Conservation (phyloP, 1,140 invertebrate genomes). For the Zelostemma sp. region DNA sequence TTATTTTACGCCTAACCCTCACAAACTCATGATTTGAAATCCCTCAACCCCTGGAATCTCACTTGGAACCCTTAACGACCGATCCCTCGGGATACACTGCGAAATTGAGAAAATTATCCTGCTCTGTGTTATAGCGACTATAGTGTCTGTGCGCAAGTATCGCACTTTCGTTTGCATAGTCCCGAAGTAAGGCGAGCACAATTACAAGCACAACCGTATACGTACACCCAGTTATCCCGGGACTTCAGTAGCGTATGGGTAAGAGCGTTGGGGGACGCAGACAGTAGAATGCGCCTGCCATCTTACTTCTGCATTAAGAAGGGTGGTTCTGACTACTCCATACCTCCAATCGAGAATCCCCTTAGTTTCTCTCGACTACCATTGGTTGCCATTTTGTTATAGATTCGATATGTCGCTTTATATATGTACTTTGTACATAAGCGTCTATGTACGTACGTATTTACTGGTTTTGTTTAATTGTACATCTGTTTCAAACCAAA, state of each 20-base stretch:
- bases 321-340: constrained; percentile 56
- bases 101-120: constrained; percentile 71
- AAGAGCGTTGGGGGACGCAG: constrained; percentile 41
- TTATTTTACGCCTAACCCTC: constrained; percentile 67
- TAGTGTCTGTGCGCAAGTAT: constrained; percentile 54
- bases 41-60: constrained; percentile 65
- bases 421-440: constrained; percentile 28
- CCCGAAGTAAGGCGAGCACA: constrained; percentile 45
- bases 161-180: constrained; percentile 52
- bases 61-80: constrained; percentile 67
- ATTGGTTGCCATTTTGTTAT: constrained; percentile 52
- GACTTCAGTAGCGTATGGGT: constrained; percentile 35
- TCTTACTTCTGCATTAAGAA: constrained; percentile 68
- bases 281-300: constrained; percentile 54
- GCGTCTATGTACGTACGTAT: constrained; percentile 19
- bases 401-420: constrained; percentile 47
- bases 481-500: not conserved
- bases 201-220: constrained; percentile 16
- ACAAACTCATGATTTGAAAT: constrained; percentile 49
- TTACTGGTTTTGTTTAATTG: constrained; percentile 22
- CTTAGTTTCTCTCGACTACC: constrained; percentile 47
- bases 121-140: constrained; percentile 56
- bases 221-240: constrained; percentile 10
- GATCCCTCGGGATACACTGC: constrained; percentile 66
- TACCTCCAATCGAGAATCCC: constrained; percentile 52